These are phyloP conservation scores for Centropristis striata DNA, from an alignment of 2,113 vertebrate species.

Conservation along the genomic window DNA sequence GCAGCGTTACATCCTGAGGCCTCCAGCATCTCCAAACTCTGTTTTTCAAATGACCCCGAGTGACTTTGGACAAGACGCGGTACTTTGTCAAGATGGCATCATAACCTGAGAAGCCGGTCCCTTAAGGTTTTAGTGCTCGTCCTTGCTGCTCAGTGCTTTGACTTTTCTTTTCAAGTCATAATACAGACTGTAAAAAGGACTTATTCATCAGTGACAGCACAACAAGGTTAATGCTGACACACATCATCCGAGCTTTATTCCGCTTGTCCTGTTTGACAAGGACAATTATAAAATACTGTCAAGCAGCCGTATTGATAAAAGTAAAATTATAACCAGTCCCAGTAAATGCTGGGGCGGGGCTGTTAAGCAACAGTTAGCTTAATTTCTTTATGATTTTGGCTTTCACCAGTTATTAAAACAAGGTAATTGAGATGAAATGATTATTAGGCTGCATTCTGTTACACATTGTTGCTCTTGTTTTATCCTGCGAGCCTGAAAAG, in stretches of 20 bases:
- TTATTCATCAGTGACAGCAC: constrained; percentile 25
- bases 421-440: too few relatives aligned
- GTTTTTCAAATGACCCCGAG: constrained; percentile 40
- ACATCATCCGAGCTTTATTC: not conserved
- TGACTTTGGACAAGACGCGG: constrained; percentile 38
- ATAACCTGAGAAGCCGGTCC: constrained; percentile 48
- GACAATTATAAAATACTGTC: not conserved
- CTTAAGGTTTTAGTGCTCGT: constrained; percentile 25
- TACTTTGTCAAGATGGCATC: constrained; percentile 59
- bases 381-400: too few relatives aligned
- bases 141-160: constrained; percentile 17
- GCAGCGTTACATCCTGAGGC: not conserved
- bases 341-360: not conserved
- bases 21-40: constrained; percentile 13
- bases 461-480: too few relatives aligned
- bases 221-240: constrained; percentile 32
- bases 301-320: not conserved
- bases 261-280: constrained; percentile 8
- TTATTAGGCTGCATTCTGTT: too few relatives aligned
- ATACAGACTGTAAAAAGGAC: constrained; percentile 12
- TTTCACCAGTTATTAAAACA: too few relatives aligned
- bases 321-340: not conserved
- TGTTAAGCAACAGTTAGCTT: too few relatives aligned
- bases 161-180: constrained; percentile 24
- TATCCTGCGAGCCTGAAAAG: too few relatives aligned